Evolutionary conservation across 2,113 vertebrate genomes (phyloP).

Genomic region (Melanostigma gelatinosum): DNA sequence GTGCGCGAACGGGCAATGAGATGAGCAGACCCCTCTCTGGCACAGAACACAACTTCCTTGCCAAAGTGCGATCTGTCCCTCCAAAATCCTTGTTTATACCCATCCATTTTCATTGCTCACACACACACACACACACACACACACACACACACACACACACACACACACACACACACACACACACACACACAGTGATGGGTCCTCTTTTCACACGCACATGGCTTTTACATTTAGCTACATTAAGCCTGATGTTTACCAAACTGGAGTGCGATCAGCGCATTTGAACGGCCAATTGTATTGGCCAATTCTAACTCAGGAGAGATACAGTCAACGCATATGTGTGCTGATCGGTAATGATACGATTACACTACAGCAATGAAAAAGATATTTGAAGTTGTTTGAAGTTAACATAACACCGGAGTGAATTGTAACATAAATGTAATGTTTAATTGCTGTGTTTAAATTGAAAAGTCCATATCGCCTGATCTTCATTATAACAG

Average conservation of each 20-base stretch:
- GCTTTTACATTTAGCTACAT: constrained; percentile 57
- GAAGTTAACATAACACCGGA: background rate
- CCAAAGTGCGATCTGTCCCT: constrained; percentile 66
- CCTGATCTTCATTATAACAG: background rate
- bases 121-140: constrained; percentile 28
- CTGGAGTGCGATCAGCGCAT: background rate
- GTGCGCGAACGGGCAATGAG: constrained; percentile 74
- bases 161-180: constrained; percentile 30
- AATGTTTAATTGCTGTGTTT: background rate
- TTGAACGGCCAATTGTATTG: background rate
- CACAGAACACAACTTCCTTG: constrained; percentile 67
- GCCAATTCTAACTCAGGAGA: background rate
- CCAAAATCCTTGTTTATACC: constrained; percentile 50
- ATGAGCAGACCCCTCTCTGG: constrained; percentile 79
- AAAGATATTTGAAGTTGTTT: background rate
- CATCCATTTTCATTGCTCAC: constrained; percentile 57
- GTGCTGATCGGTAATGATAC: background rate
- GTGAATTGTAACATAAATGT: background rate
- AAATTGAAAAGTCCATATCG: background rate
- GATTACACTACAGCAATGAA: background rate
- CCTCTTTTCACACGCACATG: constrained; percentile 52
- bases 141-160: constrained; percentile 27
- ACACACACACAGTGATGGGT: constrained; percentile 32
- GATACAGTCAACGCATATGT: background rate
- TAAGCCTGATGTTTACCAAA: constrained; percentile 28